Conservation (phyloP, 2,888 invertebrate species). For the Polydrusus tereticollis region DNA sequence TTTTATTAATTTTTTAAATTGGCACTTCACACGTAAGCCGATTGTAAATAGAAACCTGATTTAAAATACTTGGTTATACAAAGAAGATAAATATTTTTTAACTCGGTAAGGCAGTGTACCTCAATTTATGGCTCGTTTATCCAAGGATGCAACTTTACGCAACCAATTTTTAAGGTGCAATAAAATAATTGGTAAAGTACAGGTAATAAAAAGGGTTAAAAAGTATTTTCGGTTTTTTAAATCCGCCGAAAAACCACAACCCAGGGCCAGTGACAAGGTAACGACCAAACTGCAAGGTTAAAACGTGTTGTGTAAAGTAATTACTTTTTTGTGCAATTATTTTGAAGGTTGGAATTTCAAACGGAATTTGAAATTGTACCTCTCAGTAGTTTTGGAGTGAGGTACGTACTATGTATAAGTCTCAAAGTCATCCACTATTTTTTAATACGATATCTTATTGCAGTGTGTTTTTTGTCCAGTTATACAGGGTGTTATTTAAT, state of each 20-base stretch:
- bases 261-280: conserved; percentile 62
- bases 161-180: conserved; percentile 58
- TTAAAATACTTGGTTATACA: too few relatives aligned
- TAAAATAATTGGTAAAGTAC: conserved; percentile 55
- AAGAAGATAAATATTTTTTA: background rate
- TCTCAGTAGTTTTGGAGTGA: too few relatives aligned
- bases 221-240: conserved; percentile 47
- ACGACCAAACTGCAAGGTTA: conserved; percentile 56
- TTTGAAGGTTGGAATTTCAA: background rate
- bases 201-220: conserved; percentile 59
- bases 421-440: too few relatives aligned
- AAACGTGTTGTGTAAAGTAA: conserved; percentile 47
- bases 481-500: too few relatives aligned
- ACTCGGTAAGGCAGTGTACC: conserved; percentile 21
- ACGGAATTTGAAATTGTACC: too few relatives aligned
- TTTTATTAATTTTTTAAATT: too few relatives aligned
- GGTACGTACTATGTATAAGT: too few relatives aligned
- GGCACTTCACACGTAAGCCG: too few relatives aligned
- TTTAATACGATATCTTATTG: too few relatives aligned
- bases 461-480: too few relatives aligned
- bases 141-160: conserved; percentile 43
- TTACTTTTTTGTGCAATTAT: conserved; percentile 1
- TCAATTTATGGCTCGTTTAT: background rate
- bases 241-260: conserved; percentile 62
- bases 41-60: too few relatives aligned